A percentile compares a stretch with the other conserved stretches of the same genome.
Evolutionary conservation across 2,113 vertebrate genomes (phyloP).

Genomic region (Tragelaphus scriptus): DNA sequence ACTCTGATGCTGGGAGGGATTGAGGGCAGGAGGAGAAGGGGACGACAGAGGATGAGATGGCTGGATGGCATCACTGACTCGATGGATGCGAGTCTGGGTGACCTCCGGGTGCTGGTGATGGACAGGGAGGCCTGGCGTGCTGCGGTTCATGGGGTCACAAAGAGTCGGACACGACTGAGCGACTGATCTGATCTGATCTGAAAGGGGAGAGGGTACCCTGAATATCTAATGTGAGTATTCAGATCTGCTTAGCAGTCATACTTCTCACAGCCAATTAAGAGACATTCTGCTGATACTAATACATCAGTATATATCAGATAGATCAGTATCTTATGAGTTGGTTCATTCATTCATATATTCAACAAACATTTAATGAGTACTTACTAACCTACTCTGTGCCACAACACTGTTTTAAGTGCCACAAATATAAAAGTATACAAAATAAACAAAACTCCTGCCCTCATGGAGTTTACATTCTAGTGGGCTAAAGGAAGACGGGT

Average conservation of each 20-base stretch:
- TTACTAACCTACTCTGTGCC: background rate
- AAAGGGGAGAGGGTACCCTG: background rate
- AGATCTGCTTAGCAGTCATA: background rate
- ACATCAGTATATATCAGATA: background rate
- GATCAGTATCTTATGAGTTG: background rate
- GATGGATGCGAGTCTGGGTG: background rate
- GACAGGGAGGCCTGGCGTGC: background rate
- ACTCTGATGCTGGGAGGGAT: background rate
- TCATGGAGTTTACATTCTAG: background rate
- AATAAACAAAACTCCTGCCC: background rate
- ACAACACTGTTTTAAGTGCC: background rate
- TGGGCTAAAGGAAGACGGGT: background rate
- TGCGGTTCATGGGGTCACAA: background rate
- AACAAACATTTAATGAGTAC: conserved; percentile 13
- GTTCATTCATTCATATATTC: background rate
- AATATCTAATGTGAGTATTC: background rate
- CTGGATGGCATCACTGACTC: background rate
- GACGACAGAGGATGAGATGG: background rate
- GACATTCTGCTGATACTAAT: background rate
- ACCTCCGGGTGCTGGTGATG: background rate
- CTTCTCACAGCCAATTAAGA: background rate
- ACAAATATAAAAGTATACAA: background rate
- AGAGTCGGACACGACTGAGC: background rate
- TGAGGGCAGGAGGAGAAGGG: background rate
- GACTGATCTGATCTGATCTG: background rate